Evolutionary conservation across 2,888 invertebrate genomes (phyloP), one percentile per base, ranked within the genome.

Genomic region (Cylloceria caligata): DNA sequence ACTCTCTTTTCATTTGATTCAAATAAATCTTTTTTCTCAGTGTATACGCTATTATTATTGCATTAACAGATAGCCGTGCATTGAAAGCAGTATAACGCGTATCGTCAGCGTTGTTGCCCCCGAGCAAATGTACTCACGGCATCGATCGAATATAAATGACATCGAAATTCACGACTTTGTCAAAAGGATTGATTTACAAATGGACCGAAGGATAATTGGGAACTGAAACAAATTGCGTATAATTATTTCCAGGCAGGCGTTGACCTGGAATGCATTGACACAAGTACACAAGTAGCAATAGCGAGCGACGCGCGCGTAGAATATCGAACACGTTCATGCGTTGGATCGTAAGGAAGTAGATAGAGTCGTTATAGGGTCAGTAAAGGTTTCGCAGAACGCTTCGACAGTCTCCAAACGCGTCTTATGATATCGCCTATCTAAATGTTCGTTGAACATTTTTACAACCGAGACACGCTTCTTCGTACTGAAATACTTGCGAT

Each of bases 321-420:
- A 19, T 30, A 34, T 77, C 71, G 64, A 62, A 65, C 36, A 39
- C 30, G 65, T n/a, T 34, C 30, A 7, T 5, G n/a, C 16, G 57
- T 3, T n/a, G 34, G 73, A 39, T 21, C 6, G 55, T 5, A n/a
- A 60, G n/a, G 30, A 42, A 42, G 64, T 57, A 16, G 55, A 36
- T 7, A 57, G 16, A 30, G 42, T 39, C 42, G 21, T 64, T 52
- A 52, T 65, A 45, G 21, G n/a, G 21, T 49, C 49, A 49, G 57
- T 45, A 42, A n/a, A 13, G n/a, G 19, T 19, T 9, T n/a, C 19
- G 42, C 7, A 7, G 65, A 62, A 76, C 68, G 60, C 52, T 64
- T 71, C 69, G 69, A 69, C 49, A 55, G 21, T 60, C 57, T 67
- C 36, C 75, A 57, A 13, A 57, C 64, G 27, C 52, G 75, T 16